Base-by-base conservation (phyloP, 2,888 invertebrate genomes). In the Amaurobius ferox region DNA sequence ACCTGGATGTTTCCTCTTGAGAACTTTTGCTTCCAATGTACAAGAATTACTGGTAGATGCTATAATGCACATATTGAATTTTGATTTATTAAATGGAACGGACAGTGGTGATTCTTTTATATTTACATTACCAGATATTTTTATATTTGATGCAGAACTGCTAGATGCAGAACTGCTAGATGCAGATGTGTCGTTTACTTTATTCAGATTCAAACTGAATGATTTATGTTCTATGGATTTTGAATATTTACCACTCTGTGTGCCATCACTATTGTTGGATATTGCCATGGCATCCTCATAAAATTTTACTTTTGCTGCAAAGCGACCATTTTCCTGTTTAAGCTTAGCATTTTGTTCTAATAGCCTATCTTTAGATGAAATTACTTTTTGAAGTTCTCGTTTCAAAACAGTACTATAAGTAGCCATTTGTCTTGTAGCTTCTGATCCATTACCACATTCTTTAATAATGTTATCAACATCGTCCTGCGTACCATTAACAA, bases 391-490 rank as follows among this genome's bases (percentile, higher is more conserved):
- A 13, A 71, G 48, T 48, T 71, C 71, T 44, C 73, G 44, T 62
- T 74, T 74, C n/a, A 74, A 62, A 26, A 30, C n/a, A 3, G 73
- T 61, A 29, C 73, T 62, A 62, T 62, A 74, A 1, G 62, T 74
- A 16, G 73, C 61, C 19, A 74, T 30, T 62, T 74, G 73, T 30
- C 62, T 61, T 32, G 61, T 11, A 23, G 62, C 73, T 62, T 35
- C 62, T 16, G 73, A 30, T 30, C 35, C 35, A 62, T 62, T 28
- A 13, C 35, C 9, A 19, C 26, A 61, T n/a, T 30, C 16, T 13
- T 62, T 23, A 32, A 74, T 5, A 23, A 74, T 61, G 9, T 62
- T 28, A 35, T 74, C 73, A 9, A 74, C 61, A 62, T 74, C 73
- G 61, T 74, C n/a, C 13, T 61, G 32, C 0, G 73, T 35, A 6